A percentile compares a stretch with the other conserved stretches of the same genome.
phyloP scores from a whole-genome alignment of 2,888 invertebrate genomes.

The Ceriagrion tenellum region DNA sequence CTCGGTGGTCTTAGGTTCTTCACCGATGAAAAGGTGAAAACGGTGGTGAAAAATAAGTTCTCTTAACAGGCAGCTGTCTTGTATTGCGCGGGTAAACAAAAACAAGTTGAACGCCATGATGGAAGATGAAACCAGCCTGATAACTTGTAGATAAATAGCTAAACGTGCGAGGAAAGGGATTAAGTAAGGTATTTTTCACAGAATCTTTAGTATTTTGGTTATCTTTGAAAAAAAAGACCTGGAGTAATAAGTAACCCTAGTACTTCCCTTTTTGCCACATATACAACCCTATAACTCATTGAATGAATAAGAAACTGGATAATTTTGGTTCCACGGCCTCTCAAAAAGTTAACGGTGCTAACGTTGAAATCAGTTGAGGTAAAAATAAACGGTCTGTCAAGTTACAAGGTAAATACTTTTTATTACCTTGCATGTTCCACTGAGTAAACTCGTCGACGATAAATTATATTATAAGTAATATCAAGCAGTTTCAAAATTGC shows the following conservation, averaged over 20 bases:
- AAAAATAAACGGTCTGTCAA: too few species aligned
- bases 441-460: too few species aligned
- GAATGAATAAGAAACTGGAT: too few species aligned
- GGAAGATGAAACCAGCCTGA: not conserved
- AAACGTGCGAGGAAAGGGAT: not conserved
- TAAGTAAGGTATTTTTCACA: not conserved
- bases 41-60: not conserved
- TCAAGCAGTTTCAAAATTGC: too few species aligned
- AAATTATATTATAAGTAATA: too few species aligned
- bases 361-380: too few species aligned
- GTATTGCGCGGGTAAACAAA: not conserved
- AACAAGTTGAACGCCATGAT: not conserved
- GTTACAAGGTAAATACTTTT: too few species aligned
- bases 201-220: not conserved
- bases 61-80: not conserved
- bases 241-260: not conserved
- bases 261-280: too few species aligned
- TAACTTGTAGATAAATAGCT: not conserved
- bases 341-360: too few species aligned
- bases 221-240: not conserved
- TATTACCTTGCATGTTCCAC: too few species aligned
- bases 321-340: too few species aligned
- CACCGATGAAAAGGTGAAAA: not conserved
- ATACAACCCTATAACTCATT: too few species aligned
- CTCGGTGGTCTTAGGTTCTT: not conserved